Percentiles rank a stretch among this genome's conserved stretches.
These are phyloP conservation scores for Iselma pallidipennis DNA, from an alignment of 2,888 invertebrate species.

Conservation along the genomic window DNA sequence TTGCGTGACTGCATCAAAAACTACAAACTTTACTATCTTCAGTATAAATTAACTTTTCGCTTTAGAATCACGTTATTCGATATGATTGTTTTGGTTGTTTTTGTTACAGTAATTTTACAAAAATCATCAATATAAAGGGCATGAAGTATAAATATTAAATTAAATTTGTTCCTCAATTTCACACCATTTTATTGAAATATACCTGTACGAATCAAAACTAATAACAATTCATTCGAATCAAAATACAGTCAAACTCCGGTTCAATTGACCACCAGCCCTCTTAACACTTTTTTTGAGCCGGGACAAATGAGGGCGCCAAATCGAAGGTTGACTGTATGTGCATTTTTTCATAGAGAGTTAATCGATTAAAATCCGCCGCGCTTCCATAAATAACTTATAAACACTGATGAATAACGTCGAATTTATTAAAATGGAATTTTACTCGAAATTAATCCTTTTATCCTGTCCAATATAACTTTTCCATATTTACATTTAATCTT, in stretches of 20 bases:
- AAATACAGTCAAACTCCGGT: too few relatives aligned
- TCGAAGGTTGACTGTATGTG: too few relatives aligned
- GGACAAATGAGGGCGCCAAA: too few relatives aligned
- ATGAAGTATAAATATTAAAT: too few relatives aligned
- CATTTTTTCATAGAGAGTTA: too few relatives aligned
- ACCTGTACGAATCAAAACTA: too few relatives aligned
- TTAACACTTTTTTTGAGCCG: too few relatives aligned
- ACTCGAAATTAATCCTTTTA: conserved; percentile 9
- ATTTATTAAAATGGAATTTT: conserved; percentile 1
- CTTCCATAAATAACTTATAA: not conserved
- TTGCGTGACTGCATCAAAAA: not conserved
- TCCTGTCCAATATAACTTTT: conserved; percentile 9
- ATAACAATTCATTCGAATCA: too few relatives aligned
- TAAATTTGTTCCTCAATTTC: too few relatives aligned
- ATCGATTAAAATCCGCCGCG: not conserved
- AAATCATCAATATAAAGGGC: not conserved
- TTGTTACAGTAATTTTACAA: not conserved
- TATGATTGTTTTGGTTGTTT: too few relatives aligned
- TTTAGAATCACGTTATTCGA: not conserved
- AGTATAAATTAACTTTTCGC: not conserved
- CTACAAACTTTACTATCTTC: not conserved
- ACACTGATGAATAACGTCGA: not conserved
- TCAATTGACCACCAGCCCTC: too few relatives aligned
- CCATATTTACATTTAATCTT: conserved; percentile 15
- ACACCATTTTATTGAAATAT: too few relatives aligned